Conservation (phyloP, 2,888 invertebrate genomes). For the Agrochola lota region DNA sequence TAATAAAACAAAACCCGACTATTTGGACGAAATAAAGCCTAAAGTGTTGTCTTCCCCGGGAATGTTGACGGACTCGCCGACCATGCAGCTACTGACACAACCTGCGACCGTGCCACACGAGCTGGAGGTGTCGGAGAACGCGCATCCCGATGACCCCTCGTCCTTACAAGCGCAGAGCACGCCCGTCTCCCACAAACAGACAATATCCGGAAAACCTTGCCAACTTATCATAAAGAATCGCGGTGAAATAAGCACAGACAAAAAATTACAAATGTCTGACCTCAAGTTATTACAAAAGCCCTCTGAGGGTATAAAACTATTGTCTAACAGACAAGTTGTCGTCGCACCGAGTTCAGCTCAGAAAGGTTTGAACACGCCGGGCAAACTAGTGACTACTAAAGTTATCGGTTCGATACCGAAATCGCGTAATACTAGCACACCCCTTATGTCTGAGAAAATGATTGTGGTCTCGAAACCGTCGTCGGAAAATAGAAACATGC, state of each 20-base stretch:
- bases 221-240: constrained; percentile 86
- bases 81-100: constrained; percentile 84
- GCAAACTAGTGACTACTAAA: constrained; percentile 86
- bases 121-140: constrained; percentile 76
- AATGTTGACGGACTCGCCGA: constrained; percentile 82
- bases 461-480: constrained; percentile 87
- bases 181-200: constrained; percentile 74
- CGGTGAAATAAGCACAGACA: constrained; percentile 77
- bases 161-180: constrained; percentile 79
- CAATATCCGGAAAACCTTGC: constrained; percentile 80
- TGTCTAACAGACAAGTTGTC: constrained; percentile 85
- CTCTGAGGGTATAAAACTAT: constrained; percentile 83
- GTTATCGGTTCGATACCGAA: constrained; percentile 84
- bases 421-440: constrained; percentile 72
- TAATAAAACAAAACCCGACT: constrained; percentile 81
- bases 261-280: constrained; percentile 84
- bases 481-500: constrained; percentile 76
- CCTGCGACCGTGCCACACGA: constrained; percentile 83
- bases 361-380: constrained; percentile 80
- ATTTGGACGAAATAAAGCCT: constrained; percentile 80
- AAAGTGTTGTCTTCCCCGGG: constrained; percentile 81
- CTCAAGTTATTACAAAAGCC: constrained; percentile 86
- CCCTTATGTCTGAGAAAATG: constrained; percentile 83
- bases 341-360: constrained; percentile 81
- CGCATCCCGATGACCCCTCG: constrained; percentile 80